Conservation (phyloP, 2,113 vertebrate genomes). For the Pao palembangensis region DNA sequence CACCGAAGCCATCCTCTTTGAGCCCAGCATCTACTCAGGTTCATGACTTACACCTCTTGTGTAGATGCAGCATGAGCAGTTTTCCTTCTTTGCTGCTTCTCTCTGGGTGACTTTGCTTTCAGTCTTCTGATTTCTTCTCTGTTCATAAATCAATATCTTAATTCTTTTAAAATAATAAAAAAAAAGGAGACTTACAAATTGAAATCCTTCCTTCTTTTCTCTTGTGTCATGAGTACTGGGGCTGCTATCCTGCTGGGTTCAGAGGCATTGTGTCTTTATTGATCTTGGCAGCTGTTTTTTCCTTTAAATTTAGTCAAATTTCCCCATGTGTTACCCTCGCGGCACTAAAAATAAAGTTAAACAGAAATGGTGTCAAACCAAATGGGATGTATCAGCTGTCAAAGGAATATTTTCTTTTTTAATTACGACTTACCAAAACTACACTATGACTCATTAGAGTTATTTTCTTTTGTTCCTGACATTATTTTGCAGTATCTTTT, state of each 20-base stretch:
- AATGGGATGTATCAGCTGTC: no score
- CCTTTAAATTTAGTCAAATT: conserved; percentile 23
- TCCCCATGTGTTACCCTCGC: conserved; percentile 12
- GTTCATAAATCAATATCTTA: conserved; percentile 29
- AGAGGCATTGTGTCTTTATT: conserved; percentile 43
- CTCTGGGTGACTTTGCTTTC: conserved; percentile 42
- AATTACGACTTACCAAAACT: no score
- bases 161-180: conserved; percentile 44
- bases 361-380: no score
- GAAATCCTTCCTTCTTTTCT: conserved; percentile 24
- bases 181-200: conserved; percentile 2
- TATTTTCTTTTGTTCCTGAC: no score
- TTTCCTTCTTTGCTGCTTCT: conserved; percentile 35
- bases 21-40: conserved; percentile 71
- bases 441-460: no score
- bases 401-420: no score
- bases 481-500: no score
- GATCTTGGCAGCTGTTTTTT: conserved; percentile 27
- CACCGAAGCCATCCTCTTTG: conserved; percentile 78
- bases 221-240: conserved; percentile 41
- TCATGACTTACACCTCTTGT: conserved; percentile 48
- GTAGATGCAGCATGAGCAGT: conserved; percentile 8
- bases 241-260: conserved; percentile 41
- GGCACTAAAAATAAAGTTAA: no score
- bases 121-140: conserved; percentile 64